Base-by-base conservation (phyloP, 2,113 vertebrate genomes). In the Dryoscopus gambensis region DNA sequence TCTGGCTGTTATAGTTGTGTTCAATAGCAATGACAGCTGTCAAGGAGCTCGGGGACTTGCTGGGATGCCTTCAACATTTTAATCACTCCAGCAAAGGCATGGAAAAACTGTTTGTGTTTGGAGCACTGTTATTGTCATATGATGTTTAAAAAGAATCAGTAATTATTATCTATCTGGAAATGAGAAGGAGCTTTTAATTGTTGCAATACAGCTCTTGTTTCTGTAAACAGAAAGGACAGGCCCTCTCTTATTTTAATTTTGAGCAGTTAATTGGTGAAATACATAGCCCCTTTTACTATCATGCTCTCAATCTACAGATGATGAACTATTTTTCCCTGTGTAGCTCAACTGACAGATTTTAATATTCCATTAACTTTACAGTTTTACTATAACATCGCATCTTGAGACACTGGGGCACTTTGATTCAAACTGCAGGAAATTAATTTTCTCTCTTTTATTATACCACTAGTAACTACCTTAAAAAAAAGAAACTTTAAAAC, bases 1-100 rank as follows among this genome's bases (percentile, higher is more conserved):
- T 93, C 97, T 92, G 95, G 95, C 95, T 96, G 93, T 90, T 96
- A 86, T 52, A 96, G 92, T 77, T 93, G 80, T 59, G 86, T 97
- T 98, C 98, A 97, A 95, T 97, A 96, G 96, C 97, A 95, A 91
- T 93, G 95, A 96, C 98, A 98, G 98, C 98, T 98, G 98, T 98
- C 98, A 96, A 81, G 95, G 98, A 97, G 98, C 98, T 96, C 33
- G 5, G 96, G 97, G 97, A 98, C 89, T 55, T 79, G 91, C 97
- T 60, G 95, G 88, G 96, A 97, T 77, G 93, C 96, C 91, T 91
- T 95, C 94, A 97, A 98, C 97, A 97, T 98, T 98, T 97, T 98
- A 98, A 98, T 98, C 98, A 91, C 96, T 91, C 94, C 96, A 68
- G 37, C 77, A 94, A 97, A 98, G 95, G 96, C 94, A 89, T 27